A percentile compares a stretch with the other conserved stretches of the same genome.
Conservation (phyloP, 2,888 invertebrate genomes). For the Drosophila fungiperda region DNA sequence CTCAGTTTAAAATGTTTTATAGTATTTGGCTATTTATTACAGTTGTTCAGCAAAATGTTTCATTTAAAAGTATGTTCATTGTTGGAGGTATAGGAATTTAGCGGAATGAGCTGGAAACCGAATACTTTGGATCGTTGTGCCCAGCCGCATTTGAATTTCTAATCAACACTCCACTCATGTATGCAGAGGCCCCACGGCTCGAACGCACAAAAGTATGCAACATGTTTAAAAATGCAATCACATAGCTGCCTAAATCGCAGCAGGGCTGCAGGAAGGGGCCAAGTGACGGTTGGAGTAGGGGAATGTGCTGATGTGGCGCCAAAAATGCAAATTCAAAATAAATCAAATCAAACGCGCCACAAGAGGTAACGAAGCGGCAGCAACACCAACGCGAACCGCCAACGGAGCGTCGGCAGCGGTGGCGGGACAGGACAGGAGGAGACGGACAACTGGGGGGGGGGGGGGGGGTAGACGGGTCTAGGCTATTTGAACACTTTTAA, state of each 20-base stretch:
- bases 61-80: background rate
- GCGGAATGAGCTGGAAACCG: background rate
- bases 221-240: constrained; percentile 73
- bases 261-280: background rate
- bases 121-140: background rate
- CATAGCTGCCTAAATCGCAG: constrained; percentile 32
- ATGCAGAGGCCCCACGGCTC: constrained; percentile 43
- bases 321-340: constrained; percentile 78
- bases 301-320: constrained; percentile 17
- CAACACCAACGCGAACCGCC: constrained; percentile 71
- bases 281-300: background rate
- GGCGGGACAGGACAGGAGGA: background rate
- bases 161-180: constrained; percentile 47
- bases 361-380: constrained; percentile 83
- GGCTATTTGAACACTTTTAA: constrained; percentile 73
- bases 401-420: constrained; percentile 31
- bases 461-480: background rate
- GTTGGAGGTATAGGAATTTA: background rate
- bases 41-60: background rate
- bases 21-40: background rate
- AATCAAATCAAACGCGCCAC: constrained; percentile 79
- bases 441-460: background rate
- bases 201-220: constrained; percentile 76
- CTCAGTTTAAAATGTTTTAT: background rate
- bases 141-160: constrained; percentile 46